Percentiles rank a stretch among this genome's conserved stretches.
Evolutionary conservation across 2,113 vertebrate genomes (phyloP).

Genomic region (Arizona elegans): DNA sequence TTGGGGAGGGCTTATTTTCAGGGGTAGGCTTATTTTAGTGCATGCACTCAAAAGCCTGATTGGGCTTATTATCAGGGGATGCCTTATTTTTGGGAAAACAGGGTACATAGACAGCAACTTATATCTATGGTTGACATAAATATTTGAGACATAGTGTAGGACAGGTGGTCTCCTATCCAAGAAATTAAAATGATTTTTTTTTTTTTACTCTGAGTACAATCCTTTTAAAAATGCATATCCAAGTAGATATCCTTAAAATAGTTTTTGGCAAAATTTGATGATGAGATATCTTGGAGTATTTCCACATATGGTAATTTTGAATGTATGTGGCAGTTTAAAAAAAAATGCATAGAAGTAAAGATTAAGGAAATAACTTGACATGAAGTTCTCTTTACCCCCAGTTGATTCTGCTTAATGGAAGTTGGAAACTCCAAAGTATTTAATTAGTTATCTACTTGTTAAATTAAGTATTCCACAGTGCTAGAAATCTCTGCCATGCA

Average conservation of each 20-base stretch:
- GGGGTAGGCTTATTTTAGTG: too few relatives aligned
- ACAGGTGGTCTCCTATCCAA: background rate
- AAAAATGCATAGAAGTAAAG: background rate
- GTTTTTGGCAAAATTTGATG: background rate
- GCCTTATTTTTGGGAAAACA: too few relatives aligned
- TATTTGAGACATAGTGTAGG: background rate
- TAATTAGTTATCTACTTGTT: background rate
- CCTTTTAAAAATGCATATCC: background rate
- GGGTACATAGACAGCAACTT: background rate
- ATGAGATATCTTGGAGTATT: background rate
- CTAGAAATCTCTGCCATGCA: background rate
- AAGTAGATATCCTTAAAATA: background rate
- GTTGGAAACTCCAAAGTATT: background rate
- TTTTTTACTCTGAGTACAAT: background rate
- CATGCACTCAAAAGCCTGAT: too few relatives aligned
- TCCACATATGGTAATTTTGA: background rate
- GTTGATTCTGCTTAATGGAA: background rate
- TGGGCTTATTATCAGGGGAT: too few relatives aligned
- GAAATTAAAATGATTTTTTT: background rate
- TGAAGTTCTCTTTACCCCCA: background rate
- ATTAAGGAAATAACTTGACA: background rate
- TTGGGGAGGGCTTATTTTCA: too few relatives aligned
- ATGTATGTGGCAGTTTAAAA: background rate
- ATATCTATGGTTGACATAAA: background rate
- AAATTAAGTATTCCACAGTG: background rate